These are phyloP conservation scores for Cygnus atratus DNA, from an alignment of 2,113 vertebrate species.

Conservation along the genomic window DNA sequence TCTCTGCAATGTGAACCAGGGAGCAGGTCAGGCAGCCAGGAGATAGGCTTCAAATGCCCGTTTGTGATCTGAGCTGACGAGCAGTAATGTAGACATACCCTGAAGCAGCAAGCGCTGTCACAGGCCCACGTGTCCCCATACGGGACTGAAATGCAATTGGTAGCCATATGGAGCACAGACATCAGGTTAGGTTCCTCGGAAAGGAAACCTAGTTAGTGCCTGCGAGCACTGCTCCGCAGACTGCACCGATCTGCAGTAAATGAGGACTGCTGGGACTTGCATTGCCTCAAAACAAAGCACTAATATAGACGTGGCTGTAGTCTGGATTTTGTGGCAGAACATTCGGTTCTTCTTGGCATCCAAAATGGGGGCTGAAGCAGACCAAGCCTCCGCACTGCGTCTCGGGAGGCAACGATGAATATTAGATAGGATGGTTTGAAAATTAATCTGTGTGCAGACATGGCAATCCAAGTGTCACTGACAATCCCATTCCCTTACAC, in stretches of 20 bases:
- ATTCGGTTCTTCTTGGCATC: neutral
- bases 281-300: neutral
- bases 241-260: neutral
- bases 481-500: neutral
- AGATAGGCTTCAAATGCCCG: neutral
- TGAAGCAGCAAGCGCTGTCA: neutral
- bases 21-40: neutral
- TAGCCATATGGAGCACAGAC: neutral
- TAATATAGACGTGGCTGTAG: neutral
- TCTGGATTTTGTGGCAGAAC: neutral
- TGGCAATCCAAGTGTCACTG: neutral
- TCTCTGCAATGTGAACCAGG: neutral
- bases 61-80: neutral
- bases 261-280: neutral
- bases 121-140: neutral
- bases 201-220: neutral
- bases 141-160: neutral
- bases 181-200: neutral
- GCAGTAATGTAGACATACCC: rapidly evolving
- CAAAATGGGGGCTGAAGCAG: neutral
- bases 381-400: neutral
- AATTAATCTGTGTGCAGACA: neutral
- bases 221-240: neutral
- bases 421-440: neutral
- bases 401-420: neutral